These are phyloP conservation scores for Meliscaeva auricollis DNA, from an alignment of 2,888 invertebrate genomes.

Conservation along the genomic window DNA sequence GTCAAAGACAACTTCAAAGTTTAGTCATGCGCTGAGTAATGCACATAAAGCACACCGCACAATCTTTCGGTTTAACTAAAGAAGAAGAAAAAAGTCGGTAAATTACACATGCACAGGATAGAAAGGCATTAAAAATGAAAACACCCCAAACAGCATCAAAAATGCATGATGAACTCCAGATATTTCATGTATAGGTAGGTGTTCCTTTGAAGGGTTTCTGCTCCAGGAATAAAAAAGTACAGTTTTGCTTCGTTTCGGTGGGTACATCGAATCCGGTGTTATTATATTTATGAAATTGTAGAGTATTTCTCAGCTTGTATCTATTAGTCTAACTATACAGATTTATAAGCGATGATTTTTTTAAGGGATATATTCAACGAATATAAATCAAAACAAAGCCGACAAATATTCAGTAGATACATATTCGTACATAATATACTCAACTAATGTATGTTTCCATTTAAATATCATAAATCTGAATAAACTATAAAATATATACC, in stretches of 20 bases:
- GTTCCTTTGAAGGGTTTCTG: conserved; percentile 7
- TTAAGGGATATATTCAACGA: no score
- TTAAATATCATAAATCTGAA: no score
- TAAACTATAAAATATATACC: no score
- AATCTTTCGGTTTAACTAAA: neutral
- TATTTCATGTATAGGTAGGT: conserved; percentile 20
- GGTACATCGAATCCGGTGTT: neutral
- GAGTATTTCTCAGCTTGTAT: no score
- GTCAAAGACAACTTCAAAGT: conserved; percentile 8
- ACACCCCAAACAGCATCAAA: conserved; percentile 23
- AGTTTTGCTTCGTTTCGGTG: neutral
- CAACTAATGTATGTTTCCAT: no score
- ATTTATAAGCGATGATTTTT: no score
- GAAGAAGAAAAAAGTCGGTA: no score
- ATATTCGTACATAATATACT: no score
- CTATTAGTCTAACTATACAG: no score
- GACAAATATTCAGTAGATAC: no score
- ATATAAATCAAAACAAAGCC: no score
- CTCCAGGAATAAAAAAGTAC: conserved; percentile 13
- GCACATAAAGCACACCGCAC: neutral
- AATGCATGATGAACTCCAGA: conserved; percentile 25
- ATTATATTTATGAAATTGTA: neutral
- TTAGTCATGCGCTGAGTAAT: conserved; percentile 4
- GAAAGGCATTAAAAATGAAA: neutral
- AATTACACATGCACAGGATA: conserved; percentile 10